Conservation (phyloP, 1,140 invertebrate species). For the Drosophila takahashii region DNA sequence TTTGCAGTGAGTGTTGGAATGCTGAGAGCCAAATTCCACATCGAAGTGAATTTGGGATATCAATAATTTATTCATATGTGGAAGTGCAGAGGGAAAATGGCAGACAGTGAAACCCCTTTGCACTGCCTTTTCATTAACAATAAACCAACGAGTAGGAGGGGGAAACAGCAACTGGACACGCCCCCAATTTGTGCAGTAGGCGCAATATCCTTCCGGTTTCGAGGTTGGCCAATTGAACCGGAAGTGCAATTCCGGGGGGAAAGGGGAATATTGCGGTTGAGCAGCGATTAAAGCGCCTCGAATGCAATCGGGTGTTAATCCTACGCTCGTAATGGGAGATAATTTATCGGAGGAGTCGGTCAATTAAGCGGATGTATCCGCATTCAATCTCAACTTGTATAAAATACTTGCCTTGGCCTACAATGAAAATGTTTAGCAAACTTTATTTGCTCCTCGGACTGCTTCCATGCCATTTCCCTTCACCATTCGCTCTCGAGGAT, state of each 20-base stretch:
- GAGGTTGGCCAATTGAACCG: slow-evolving; percentile 31
- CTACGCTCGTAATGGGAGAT: slow-evolving; percentile 25
- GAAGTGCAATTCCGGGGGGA: slow-evolving; percentile 11
- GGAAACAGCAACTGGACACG: background rate
- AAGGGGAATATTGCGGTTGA: slow-evolving; percentile 20
- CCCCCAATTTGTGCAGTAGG: slow-evolving; percentile 27
- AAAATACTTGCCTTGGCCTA: slow-evolving; percentile 30
- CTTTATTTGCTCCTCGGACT: slow-evolving; percentile 5
- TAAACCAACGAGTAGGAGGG: background rate
- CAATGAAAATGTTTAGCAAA: slow-evolving; percentile 49
- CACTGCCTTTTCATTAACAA: slow-evolving; percentile 25
- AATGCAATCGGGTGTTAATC: slow-evolving; percentile 39
- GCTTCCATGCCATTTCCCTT: slow-evolving; percentile 46
- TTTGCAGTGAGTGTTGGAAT: slow-evolving; percentile 15
- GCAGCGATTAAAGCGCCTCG: slow-evolving; percentile 41
- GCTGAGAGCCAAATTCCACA: background rate
- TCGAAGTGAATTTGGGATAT: slow-evolving; percentile 22
- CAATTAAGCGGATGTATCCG: slow-evolving; percentile 2
- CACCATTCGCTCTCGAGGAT: slow-evolving; percentile 14
- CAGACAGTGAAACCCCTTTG: background rate
- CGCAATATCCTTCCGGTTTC: slow-evolving; percentile 42
- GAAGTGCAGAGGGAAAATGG: background rate
- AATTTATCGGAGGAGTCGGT: slow-evolving; percentile 24
- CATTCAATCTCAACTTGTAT: background rate
- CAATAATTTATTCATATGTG: slow-evolving; percentile 48